These are phyloP conservation scores for Rhamnusium bicolor DNA, from an alignment of 2,888 invertebrate species.

Conservation along the genomic window DNA sequence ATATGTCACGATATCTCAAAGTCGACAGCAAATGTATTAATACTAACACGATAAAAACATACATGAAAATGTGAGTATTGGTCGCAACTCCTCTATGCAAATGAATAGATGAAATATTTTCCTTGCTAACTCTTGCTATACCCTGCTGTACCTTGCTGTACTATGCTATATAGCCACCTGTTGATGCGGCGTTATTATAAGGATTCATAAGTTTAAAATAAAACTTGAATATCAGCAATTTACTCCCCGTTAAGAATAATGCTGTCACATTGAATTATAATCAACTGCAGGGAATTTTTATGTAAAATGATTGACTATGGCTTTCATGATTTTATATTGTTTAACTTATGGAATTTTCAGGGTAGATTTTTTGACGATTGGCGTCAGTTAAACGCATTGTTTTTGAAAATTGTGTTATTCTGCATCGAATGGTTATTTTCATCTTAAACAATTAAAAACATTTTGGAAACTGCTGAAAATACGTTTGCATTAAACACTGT, in stretches of 20 bases:
- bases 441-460: too few relatives aligned
- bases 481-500: too few relatives aligned
- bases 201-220: conserved; percentile 6
- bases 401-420: too few relatives aligned
- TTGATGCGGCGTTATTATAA: not conserved
- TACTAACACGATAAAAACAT: not conserved
- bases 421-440: too few relatives aligned
- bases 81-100: not conserved
- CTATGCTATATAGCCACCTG: not conserved
- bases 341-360: too few relatives aligned
- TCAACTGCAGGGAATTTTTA: not conserved
- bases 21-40: not conserved
- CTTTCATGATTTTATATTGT: too few relatives aligned
- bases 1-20: not conserved
- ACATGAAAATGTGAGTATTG: not conserved
- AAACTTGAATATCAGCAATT: not conserved
- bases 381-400: too few relatives aligned
- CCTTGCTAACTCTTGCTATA: not conserved
- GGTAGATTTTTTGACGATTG: too few relatives aligned
- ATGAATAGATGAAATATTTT: not conserved
- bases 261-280: not conserved
- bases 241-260: not conserved
- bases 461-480: too few relatives aligned
- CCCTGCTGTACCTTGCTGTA: conserved; percentile 10
- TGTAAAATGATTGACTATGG: not conserved